phyloP scores from a whole-genome alignment of 2,888 invertebrate genomes.

The Crematogaster levior region DNA sequence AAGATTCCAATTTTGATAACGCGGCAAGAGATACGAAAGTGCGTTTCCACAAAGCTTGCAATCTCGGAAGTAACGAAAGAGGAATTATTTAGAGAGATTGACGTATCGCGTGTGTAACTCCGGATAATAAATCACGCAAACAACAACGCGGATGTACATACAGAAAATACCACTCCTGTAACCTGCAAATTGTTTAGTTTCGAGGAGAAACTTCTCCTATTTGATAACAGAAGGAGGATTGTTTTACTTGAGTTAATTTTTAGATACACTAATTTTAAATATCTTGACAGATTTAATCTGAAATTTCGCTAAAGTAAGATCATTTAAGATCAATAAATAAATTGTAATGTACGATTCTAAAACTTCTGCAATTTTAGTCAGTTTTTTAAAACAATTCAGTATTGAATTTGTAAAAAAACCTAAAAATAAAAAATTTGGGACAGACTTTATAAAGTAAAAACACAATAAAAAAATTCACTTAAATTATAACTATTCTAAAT shows the following conservation, averaged over 20 bases:
- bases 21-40: background rate
- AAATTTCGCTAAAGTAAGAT: background rate
- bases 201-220: background rate
- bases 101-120: background rate
- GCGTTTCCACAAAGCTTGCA: background rate
- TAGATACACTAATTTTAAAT: background rate
- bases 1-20: conserved; percentile 12
- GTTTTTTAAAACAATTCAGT: background rate
- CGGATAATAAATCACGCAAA: conserved; percentile 16
- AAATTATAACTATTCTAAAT: background rate
- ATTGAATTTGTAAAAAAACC: background rate
- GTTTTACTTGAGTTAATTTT: background rate
- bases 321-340: background rate
- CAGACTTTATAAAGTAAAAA: background rate
- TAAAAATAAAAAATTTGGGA: background rate
- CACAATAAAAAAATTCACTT: background rate
- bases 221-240: background rate
- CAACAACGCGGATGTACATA: background rate
- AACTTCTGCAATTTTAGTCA: background rate
- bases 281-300: background rate
- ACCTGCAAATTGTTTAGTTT: background rate
- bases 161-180: background rate
- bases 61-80: background rate
- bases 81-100: conserved; percentile 7
- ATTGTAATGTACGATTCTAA: background rate